Evolutionary conservation across 2,888 invertebrate genomes (phyloP), one percentile per base, ranked within the genome.

Genomic region (Listrodromus nycthemerus): DNA sequence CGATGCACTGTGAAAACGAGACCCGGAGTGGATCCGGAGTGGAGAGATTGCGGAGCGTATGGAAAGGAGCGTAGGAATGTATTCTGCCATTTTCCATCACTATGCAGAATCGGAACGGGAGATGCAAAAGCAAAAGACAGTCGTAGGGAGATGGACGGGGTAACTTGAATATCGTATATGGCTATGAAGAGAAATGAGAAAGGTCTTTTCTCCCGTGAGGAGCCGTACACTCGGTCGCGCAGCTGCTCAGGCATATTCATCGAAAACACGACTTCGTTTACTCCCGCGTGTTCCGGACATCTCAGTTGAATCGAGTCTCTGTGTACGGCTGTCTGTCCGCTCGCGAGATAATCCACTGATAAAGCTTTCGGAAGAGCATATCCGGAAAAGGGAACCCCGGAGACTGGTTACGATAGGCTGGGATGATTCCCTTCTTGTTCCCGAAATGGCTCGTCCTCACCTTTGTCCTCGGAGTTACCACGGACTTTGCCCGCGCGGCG

Each of bases 331-430:
- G 63, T 81, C 78, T 81, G 83, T 73, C 78, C 65, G 37, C 81
- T 82, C 77, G 77, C 63, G 63, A 73, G 83, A 84, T 84, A 74
- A 84, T 84, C 81, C 81, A 67, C 69, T 84, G 83, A 84, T 84
- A 80, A 80, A 84, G 83, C 83, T 84, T 84, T 70, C 55, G 74
- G 52, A 48, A 48, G 27, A 33, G 41, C 77, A 61, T 70, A 71
- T 75, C 71, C 61, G 27, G 45, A 69, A 65, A 55, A 61, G 61
- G 67, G 19, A 67, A 41, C 55, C 24, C 52, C 45, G 19, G 37
- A 70, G 61, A 63, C 52, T 50, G 61, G n/a, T 45, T 65, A 30
- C 41, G 63, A 37, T 58, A 30, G 61, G 33, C 33, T 73, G 48
- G 41, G 24, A 66, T 45, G 41, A 13, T 61, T n/a, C 45, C 48